Conservation (phyloP, 2,888 invertebrate genomes). For the Athrips mouffetella region DNA sequence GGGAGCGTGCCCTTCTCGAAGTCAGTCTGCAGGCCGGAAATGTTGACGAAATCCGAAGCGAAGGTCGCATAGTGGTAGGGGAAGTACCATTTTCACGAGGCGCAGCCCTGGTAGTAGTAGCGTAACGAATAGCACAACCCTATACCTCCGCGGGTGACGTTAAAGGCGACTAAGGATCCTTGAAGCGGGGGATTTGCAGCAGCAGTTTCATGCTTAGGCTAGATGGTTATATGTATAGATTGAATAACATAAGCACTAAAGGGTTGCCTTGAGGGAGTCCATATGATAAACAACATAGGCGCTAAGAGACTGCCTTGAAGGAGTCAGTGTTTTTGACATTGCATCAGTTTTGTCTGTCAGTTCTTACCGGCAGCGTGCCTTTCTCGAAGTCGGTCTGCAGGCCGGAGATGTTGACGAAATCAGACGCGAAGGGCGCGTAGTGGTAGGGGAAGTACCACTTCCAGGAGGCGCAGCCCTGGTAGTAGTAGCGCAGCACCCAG, state of each 20-base stretch:
- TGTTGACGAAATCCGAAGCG: conserved; percentile 98
- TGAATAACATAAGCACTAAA: too few relatives aligned
- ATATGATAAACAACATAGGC: too few relatives aligned
- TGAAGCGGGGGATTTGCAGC: too few relatives aligned
- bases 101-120: conserved; percentile 99
- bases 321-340: too few relatives aligned
- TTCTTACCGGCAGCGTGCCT: conserved; percentile 92
- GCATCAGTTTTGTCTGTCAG: conserved; percentile 33
- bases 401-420: conserved; percentile 94
- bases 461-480: conserved; percentile 99
- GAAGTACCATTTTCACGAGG: conserved; percentile 99
- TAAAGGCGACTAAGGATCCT: too few relatives aligned
- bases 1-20: too few relatives aligned
- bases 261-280: too few relatives aligned
- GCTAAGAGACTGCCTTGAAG: too few relatives aligned
- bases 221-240: too few relatives aligned
- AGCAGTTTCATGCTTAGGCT: too few relatives aligned
- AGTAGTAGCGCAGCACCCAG: conserved; percentile 99
- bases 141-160: too few relatives aligned
- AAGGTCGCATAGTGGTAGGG: conserved; percentile 99
- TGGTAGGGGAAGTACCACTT: conserved; percentile 99
- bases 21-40: conserved; percentile 89
- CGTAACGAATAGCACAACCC: conserved; percentile 99
- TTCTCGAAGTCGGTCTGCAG: conserved; percentile 92
- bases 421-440: conserved; percentile 99